phyloP scores from a whole-genome alignment of 2,888 invertebrate genomes.

The Dichetophora obliterata region DNA sequence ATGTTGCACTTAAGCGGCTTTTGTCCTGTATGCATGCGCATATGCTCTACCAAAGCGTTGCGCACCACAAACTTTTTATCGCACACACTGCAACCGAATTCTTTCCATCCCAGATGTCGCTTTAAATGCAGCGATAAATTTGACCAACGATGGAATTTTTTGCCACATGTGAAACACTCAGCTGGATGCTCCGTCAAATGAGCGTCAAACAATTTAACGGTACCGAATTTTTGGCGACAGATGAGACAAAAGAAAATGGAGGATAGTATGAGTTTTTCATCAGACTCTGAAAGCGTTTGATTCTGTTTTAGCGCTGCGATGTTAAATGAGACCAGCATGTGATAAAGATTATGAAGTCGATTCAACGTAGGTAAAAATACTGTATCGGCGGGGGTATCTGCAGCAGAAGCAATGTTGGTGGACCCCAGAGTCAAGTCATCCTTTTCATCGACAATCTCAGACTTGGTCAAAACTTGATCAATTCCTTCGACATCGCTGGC shows the following conservation, averaged over 20 bases:
- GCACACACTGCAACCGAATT: conserved; percentile 80
- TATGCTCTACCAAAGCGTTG: conserved; percentile 85
- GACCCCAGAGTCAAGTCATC: conserved; percentile 48
- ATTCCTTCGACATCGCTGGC: conserved; percentile 45
- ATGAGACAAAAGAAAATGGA: conserved; percentile 73
- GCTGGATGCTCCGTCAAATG: conserved; percentile 85
- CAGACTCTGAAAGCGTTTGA: conserved; percentile 62
- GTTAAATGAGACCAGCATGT: conserved; percentile 67
- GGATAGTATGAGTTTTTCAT: conserved; percentile 65
- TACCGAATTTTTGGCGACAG: conserved; percentile 77
- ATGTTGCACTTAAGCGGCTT: conserved; percentile 84
- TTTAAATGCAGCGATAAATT: conserved; percentile 84
- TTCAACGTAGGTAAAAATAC: conserved; percentile 50
- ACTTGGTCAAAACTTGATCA: conserved; percentile 47
- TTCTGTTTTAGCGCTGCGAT: conserved; percentile 66
- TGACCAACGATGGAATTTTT: conserved; percentile 80
- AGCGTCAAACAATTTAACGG: conserved; percentile 78
- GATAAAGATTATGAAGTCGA: conserved; percentile 65
- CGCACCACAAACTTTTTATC: conserved; percentile 86
- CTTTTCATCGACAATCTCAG: conserved; percentile 59
- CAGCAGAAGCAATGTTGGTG: conserved; percentile 18
- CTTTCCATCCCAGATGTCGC: conserved; percentile 84
- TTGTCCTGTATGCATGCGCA: conserved; percentile 85
- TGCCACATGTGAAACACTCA: conserved; percentile 86
- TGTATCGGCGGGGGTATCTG: conserved; percentile 48